phyloP scores from a whole-genome alignment of 2,888 invertebrate species.

The Apamea epomidion region DNA sequence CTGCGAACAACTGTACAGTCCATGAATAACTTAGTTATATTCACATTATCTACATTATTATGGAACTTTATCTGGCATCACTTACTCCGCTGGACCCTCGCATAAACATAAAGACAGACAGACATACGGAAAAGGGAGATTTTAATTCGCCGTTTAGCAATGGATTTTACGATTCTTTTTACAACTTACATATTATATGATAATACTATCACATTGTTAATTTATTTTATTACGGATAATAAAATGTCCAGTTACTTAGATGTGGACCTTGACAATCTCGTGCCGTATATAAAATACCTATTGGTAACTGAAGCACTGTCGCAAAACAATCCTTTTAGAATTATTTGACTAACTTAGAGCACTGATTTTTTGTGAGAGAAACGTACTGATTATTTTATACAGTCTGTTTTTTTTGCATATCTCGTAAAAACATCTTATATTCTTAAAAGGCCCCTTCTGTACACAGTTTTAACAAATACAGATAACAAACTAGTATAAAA shows the following conservation, averaged over 20 bases:
- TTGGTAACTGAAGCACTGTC: conserved; percentile 54
- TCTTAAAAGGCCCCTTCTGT: conserved; percentile 69
- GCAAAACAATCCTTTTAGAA: conserved; percentile 50
- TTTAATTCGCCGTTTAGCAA: conserved; percentile 82
- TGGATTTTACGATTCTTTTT: conserved; percentile 67
- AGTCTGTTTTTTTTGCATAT: conserved; percentile 38
- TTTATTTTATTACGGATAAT: conserved; percentile 55
- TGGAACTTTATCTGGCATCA: conserved; percentile 88
- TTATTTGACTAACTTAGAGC: conserved; percentile 40
- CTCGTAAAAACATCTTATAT: conserved; percentile 48
- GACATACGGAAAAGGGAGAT: conserved; percentile 74
- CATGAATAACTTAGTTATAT: conserved; percentile 89
- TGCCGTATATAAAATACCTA: conserved; percentile 56
- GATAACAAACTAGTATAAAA: conserved; percentile 70
- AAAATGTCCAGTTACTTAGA: conserved; percentile 58
- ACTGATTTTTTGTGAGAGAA: conserved; percentile 30
- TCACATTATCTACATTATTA: conserved; percentile 90
- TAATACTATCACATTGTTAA: conserved; percentile 56
- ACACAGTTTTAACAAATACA: conserved; percentile 69
- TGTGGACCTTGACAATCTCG: conserved; percentile 50
- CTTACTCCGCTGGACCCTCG: conserved; percentile 83
- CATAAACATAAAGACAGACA: conserved; percentile 76
- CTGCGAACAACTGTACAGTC: conserved; percentile 83
- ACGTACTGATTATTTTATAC: conserved; percentile 17
- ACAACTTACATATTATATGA: conserved; percentile 60